Evolutionary conservation across 2,888 invertebrate species (phyloP).

Genomic region (Trissolcus japonicus): DNA sequence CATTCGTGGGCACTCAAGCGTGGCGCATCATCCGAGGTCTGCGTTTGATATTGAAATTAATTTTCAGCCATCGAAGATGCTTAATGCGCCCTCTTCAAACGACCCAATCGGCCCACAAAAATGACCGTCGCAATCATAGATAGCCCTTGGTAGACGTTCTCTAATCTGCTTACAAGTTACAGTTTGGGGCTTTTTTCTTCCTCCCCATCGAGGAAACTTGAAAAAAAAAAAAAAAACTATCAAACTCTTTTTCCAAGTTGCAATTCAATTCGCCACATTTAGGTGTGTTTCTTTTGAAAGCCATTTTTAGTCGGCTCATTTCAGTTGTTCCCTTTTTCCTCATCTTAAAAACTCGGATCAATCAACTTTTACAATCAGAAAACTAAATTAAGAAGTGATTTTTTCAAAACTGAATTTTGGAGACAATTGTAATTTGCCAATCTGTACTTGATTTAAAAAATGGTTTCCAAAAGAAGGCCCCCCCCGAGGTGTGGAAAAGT

Average conservation of each 20-base stretch:
- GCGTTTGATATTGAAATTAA: conserved; percentile 73
- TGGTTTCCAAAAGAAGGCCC: neutral
- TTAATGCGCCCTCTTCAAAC: conserved; percentile 57
- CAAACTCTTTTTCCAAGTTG: conserved; percentile 38
- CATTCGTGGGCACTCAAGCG: conserved; percentile 70
- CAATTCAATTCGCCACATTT: conserved; percentile 43
- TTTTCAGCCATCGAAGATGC: conserved; percentile 67
- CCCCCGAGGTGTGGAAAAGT: neutral
- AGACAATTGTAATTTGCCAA: too few relatives aligned
- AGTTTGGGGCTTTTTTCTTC: conserved; percentile 26
- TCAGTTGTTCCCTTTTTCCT: conserved; percentile 12
- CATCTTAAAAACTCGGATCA: neutral
- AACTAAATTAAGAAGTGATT: too few relatives aligned
- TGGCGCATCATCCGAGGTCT: conserved; percentile 58
- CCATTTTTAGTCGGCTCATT: neutral
- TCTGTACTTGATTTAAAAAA: too few relatives aligned
- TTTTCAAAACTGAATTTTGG: too few relatives aligned
- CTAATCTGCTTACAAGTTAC: conserved; percentile 59
- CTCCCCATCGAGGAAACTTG: conserved; percentile 25
- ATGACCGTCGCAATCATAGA: conserved; percentile 54
- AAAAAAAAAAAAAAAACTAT: conserved; percentile 35
- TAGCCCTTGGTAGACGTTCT: conserved; percentile 46
- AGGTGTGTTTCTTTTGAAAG: conserved; percentile 25
- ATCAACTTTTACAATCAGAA: neutral
- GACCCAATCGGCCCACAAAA: conserved; percentile 49